Conservation (phyloP, 2,888 invertebrate species). For the Elmis aenea region DNA sequence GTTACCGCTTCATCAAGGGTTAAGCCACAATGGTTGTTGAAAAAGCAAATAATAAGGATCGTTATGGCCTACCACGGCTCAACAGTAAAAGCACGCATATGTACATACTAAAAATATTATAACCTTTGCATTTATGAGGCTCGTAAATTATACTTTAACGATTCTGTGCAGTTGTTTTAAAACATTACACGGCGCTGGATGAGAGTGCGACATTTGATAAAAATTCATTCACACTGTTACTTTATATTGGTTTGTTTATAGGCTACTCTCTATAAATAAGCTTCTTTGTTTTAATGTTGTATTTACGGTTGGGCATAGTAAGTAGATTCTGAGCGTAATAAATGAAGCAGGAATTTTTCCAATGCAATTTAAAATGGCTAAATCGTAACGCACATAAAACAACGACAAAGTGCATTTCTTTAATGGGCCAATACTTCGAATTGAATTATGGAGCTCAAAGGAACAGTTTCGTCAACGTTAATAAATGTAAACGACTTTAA, state of each 20-base stretch:
- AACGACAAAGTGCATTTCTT: too few species aligned
- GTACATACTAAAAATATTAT: conserved; percentile 44
- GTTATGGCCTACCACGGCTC: conserved; percentile 16
- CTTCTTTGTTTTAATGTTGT: conserved; percentile 20
- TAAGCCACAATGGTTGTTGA: conserved; percentile 10
- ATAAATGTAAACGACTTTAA: too few species aligned
- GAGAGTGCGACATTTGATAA: conserved; percentile 36
- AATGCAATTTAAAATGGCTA: too few species aligned
- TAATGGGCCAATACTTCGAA: too few species aligned
- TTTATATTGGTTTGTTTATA: conserved; percentile 33
- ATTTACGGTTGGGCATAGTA: too few species aligned
- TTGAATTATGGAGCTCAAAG: too few species aligned
- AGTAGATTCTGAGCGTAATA: too few species aligned
- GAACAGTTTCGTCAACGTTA: too few species aligned
- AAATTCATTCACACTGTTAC: conserved; percentile 35
- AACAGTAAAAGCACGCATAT: conserved; percentile 27
- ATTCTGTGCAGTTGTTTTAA: conserved; percentile 47
- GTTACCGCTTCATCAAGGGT: conserved; percentile 3
- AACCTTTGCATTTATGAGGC: conserved; percentile 46
- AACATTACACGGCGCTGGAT: conserved; percentile 37
- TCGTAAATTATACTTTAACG: conserved; percentile 48
- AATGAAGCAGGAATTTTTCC: too few species aligned
- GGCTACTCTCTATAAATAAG: conserved; percentile 24
- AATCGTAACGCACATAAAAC: too few species aligned
- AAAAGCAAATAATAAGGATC: conserved; percentile 12